Evolutionary conservation across 2,888 invertebrate species (phyloP).

Genomic region (Adelphocoris suturalis): DNA sequence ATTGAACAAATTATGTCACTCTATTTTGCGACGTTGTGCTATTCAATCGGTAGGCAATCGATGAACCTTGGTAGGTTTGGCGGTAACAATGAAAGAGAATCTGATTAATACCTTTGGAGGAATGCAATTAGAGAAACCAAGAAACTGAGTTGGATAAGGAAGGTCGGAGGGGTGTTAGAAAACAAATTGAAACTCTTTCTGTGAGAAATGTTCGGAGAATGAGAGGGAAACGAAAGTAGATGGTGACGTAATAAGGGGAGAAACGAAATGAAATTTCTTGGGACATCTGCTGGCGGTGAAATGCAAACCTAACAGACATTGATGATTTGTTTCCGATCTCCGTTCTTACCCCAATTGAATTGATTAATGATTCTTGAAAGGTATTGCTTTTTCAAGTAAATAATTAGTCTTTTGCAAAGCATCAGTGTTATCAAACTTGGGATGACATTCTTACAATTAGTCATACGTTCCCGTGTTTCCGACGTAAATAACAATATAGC

Average conservation of each 20-base stretch:
- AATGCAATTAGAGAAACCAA: conserved; percentile 52
- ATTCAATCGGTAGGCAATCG: too few species aligned
- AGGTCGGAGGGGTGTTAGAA: background rate
- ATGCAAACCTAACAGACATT: conserved; percentile 29
- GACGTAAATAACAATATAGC: too few species aligned
- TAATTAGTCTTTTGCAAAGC: background rate
- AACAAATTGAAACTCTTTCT: conserved; percentile 60
- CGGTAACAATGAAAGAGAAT: background rate
- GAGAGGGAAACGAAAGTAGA: conserved; percentile 37
- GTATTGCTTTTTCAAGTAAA: conserved; percentile 8
- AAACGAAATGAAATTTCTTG: conserved; percentile 61
- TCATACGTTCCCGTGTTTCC: too few species aligned
- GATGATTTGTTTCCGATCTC: conserved; percentile 44
- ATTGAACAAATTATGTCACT: too few species aligned
- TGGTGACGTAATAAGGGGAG: conserved; percentile 33
- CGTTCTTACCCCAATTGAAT: background rate
- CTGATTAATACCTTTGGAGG: conserved; percentile 44
- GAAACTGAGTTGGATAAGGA: background rate
- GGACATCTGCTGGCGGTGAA: conserved; percentile 56
- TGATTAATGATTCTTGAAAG: conserved; percentile 39
- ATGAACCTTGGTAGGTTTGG: too few species aligned
- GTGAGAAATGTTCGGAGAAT: conserved; percentile 50
- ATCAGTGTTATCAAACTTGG: too few species aligned
- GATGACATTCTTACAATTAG: too few species aligned
- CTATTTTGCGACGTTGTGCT: too few species aligned